Conservation (phyloP, 2,888 invertebrate species). For the Morinoia aosen region DNA sequence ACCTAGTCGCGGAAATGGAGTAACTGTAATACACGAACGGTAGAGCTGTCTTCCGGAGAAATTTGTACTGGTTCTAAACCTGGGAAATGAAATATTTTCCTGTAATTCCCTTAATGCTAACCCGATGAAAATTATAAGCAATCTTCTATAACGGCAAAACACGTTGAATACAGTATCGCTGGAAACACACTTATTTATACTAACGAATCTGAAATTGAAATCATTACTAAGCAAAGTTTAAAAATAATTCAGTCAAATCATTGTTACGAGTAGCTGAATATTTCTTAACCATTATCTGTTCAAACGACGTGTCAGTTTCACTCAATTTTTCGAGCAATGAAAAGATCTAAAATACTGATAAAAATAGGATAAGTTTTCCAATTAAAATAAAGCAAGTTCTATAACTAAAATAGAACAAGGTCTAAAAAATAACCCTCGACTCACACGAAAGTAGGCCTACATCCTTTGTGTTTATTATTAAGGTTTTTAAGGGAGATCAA, state of each 20-base stretch:
- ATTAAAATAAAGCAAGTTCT: too few species aligned
- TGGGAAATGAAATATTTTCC: too few species aligned
- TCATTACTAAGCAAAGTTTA: neutral
- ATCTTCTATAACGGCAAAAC: neutral
- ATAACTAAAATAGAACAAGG: too few species aligned
- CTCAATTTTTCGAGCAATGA: neutral
- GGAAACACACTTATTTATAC: neutral
- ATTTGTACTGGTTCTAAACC: too few species aligned
- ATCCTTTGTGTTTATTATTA: too few species aligned
- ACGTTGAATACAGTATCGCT: neutral
- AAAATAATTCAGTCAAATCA: neutral
- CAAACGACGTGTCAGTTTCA: neutral
- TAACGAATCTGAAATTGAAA: neutral
- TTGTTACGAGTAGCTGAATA: neutral
- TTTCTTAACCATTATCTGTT: neutral
- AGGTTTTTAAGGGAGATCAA: too few species aligned
- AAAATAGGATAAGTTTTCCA: too few species aligned
- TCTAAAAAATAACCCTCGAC: too few species aligned
- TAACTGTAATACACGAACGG: neutral
- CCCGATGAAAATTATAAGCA: too few species aligned
- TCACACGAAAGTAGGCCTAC: too few species aligned
- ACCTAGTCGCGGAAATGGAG: neutral
- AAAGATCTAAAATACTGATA: too few species aligned
- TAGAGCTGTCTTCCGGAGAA: neutral
- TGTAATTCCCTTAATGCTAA: too few species aligned